Evolutionary conservation across 2,888 invertebrate species (phyloP).

Genomic region (Electrophaes corylata): DNA sequence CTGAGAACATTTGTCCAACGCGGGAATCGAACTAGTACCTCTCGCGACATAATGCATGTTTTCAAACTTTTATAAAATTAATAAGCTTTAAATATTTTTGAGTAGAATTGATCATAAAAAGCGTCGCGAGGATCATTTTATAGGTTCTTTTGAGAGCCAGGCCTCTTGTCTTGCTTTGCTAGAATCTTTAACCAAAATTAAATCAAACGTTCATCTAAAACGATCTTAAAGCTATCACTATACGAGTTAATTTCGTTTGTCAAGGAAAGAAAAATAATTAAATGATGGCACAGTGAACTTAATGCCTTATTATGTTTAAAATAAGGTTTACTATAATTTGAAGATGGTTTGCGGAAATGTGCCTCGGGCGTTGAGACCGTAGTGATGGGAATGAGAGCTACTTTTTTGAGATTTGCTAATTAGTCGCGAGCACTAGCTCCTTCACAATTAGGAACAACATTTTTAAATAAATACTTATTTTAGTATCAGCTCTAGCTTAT

Average conservation of each 20-base stretch:
- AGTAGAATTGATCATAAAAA: slow-evolving; percentile 30
- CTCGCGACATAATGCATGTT: too few relatives aligned
- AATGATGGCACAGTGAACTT: slow-evolving; percentile 47
- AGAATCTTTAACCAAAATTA: slow-evolving; percentile 52
- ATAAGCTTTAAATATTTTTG: background rate
- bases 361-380: slow-evolving; percentile 52
- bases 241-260: slow-evolving; percentile 40
- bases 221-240: slow-evolving; percentile 25
- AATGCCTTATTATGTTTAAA: slow-evolving; percentile 48
- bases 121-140: slow-evolving; percentile 34
- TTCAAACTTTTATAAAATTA: too few relatives aligned
- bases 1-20: too few relatives aligned
- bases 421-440: slow-evolving; percentile 35
- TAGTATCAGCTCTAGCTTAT: background rate
- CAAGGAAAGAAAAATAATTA: slow-evolving; percentile 44
- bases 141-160: slow-evolving; percentile 32
- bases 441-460: slow-evolving; percentile 30
- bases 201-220: slow-evolving; percentile 27
- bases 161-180: slow-evolving; percentile 43
- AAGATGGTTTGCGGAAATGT: slow-evolving; percentile 33
- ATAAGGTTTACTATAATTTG: slow-evolving; percentile 53
- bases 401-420: slow-evolving; percentile 40
- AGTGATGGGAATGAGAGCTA: slow-evolving; percentile 55
- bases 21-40: too few relatives aligned
- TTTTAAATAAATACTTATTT: slow-evolving; percentile 27